A percentile compares a stretch with the other conserved stretches of the same genome.
Evolutionary conservation across 2,797 vertebrate species (phyloP).

Genomic region (Vipera latastei): DNA sequence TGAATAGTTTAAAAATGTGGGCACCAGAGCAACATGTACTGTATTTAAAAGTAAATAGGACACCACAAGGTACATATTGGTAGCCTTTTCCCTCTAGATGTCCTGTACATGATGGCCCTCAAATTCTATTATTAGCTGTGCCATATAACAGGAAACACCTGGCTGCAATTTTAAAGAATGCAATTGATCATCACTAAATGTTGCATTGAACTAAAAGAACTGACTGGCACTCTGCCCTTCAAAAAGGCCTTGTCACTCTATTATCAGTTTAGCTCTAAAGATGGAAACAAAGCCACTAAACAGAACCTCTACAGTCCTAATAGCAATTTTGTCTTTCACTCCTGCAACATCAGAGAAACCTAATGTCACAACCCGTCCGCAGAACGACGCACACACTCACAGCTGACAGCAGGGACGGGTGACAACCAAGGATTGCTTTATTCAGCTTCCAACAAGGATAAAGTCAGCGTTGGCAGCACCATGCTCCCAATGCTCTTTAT

Average conservation of each 20-base stretch:
- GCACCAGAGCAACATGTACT: not conserved
- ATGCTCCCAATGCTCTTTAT: too few species aligned
- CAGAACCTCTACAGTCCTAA: not conserved
- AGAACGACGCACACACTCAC: too few species aligned
- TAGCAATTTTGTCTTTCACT: not conserved
- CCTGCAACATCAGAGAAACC: not conserved
- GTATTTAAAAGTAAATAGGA: too few species aligned
- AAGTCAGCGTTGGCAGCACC: too few species aligned
- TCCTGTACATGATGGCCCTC: not conserved
- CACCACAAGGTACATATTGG: not conserved
- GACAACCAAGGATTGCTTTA: too few species aligned
- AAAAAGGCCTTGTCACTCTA: not conserved
- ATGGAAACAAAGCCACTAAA: not conserved
- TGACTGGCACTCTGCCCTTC: not conserved
- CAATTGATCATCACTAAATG: not conserved
- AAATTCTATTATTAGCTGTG: not conserved
- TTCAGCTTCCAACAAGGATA: too few species aligned
- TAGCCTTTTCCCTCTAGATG: not conserved
- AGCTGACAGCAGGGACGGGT: too few species aligned
- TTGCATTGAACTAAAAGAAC: not conserved
- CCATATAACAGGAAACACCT: not conserved
- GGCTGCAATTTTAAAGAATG: not conserved
- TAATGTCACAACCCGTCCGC: too few species aligned
- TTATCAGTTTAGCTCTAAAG: not conserved
- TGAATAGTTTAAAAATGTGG: not conserved